A percentile compares a stretch with the other conserved stretches of the same genome.
These are phyloP conservation scores for Cremastinae sp. DNA, from an alignment of 2,888 invertebrate genomes.

Conservation along the genomic window DNA sequence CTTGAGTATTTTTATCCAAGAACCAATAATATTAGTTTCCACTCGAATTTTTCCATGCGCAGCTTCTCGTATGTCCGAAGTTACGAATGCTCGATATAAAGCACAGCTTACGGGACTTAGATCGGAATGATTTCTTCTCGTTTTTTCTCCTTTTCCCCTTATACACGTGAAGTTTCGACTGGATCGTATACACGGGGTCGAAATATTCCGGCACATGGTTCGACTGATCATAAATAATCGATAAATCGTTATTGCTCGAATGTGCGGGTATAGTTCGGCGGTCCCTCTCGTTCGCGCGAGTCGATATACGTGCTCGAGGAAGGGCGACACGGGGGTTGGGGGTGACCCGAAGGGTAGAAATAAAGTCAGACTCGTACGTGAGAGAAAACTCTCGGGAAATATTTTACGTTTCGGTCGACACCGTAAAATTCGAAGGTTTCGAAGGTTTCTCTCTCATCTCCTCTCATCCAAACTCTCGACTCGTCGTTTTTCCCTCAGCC, in stretches of 20 bases:
- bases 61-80: too few relatives aligned
- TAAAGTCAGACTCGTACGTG: constrained; percentile 54
- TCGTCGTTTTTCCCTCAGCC: constrained; percentile 7
- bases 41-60: too few relatives aligned
- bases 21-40: too few relatives aligned
- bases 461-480: constrained; percentile 10
- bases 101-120: constrained; percentile 10
- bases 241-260: constrained; percentile 57
- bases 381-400: constrained; percentile 37
- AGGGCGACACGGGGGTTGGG: constrained; percentile 3
- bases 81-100: constrained; percentile 22
- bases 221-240: constrained; percentile 58
- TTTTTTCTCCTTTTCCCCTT: too few relatives aligned
- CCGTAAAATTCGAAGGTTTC: constrained; percentile 58
- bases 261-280: constrained; percentile 18
- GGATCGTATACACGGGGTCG: constrained; percentile 20
- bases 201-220: constrained; percentile 48
- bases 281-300: constrained; percentile 34
- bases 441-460: constrained; percentile 19
- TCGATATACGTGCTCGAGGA: constrained; percentile 3
- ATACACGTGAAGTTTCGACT: background rate
- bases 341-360: constrained; percentile 46
- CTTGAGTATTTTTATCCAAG: too few relatives aligned
- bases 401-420: constrained; percentile 53
- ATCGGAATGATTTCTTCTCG: constrained; percentile 25